These are phyloP conservation scores for Brachyptera putata DNA, from an alignment of 2,888 invertebrate species.

Conservation along the genomic window DNA sequence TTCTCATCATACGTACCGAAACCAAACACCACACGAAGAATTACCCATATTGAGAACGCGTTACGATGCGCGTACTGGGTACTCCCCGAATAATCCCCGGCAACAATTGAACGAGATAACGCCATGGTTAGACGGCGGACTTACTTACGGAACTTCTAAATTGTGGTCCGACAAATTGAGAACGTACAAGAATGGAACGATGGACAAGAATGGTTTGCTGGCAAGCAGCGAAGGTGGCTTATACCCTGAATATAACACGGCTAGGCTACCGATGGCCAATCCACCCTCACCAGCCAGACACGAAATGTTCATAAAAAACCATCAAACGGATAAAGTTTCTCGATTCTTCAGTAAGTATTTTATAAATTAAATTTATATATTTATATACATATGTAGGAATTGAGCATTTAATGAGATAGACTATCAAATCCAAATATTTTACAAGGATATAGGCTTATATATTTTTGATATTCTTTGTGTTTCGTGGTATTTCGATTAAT, in stretches of 20 bases:
- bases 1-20: conserved; percentile 43
- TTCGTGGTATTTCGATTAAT: too few relatives aligned
- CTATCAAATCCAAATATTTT: too few relatives aligned
- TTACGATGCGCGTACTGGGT: conserved; percentile 52
- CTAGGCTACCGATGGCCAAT: conserved; percentile 54
- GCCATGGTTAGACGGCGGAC: conserved; percentile 56
- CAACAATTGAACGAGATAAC: conserved; percentile 61
- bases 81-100: conserved; percentile 55
- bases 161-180: conserved; percentile 55
- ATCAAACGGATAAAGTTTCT: conserved; percentile 47
- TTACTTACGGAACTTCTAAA: conserved; percentile 56
- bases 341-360: conserved; percentile 54
- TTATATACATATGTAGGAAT: too few relatives aligned
- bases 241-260: conserved; percentile 51
- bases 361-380: background rate
- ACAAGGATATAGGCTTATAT: too few relatives aligned
- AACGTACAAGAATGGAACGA: conserved; percentile 47
- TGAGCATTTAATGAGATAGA: too few relatives aligned
- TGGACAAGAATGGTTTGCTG: conserved; percentile 47
- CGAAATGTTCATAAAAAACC: conserved; percentile 40
- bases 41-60: conserved; percentile 54
- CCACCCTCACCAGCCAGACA: conserved; percentile 54
- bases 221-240: conserved; percentile 46
- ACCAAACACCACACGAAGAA: conserved; percentile 40
- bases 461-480: too few relatives aligned